phyloP scores from a whole-genome alignment of 2,888 invertebrate species.

The Microctonus brassicae region DNA sequence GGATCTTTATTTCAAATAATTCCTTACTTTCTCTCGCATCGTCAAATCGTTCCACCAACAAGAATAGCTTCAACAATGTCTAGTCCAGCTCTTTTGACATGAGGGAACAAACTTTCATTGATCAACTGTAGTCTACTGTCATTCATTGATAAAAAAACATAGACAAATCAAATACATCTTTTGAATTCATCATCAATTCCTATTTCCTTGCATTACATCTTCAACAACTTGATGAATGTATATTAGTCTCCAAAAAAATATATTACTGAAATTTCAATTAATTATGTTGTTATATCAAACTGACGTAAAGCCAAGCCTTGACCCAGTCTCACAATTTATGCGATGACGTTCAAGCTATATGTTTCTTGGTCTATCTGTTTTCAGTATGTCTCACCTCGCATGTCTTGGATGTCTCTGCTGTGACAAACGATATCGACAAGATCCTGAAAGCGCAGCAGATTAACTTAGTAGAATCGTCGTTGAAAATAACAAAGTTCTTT shows the following conservation, averaged over 20 bases:
- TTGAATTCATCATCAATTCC: too few relatives aligned
- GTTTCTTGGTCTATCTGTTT: conserved; percentile 31
- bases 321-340: conserved; percentile 42
- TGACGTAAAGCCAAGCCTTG: conserved; percentile 37
- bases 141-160: not conserved
- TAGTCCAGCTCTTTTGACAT: conserved; percentile 17
- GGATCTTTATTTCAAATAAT: conserved; percentile 35
- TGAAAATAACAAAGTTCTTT: conserved; percentile 43
- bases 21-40: not conserved
- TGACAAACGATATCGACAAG: conserved; percentile 40
- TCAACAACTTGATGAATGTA: too few relatives aligned
- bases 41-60: not conserved
- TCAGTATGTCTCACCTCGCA: not conserved
- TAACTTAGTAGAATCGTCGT: conserved; percentile 32
- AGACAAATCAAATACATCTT: too few relatives aligned
- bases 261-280: conserved; percentile 11
- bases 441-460: conserved; percentile 18
- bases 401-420: conserved; percentile 8
- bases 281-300: conserved; percentile 19
- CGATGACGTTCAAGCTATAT: conserved; percentile 34
- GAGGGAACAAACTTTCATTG: not conserved
- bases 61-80: not conserved
- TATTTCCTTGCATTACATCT: too few relatives aligned
- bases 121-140: not conserved
- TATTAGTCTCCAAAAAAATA: not conserved